Evolutionary conservation across 2,888 invertebrate species (phyloP).

Genomic region (Apamea monoglypha): DNA sequence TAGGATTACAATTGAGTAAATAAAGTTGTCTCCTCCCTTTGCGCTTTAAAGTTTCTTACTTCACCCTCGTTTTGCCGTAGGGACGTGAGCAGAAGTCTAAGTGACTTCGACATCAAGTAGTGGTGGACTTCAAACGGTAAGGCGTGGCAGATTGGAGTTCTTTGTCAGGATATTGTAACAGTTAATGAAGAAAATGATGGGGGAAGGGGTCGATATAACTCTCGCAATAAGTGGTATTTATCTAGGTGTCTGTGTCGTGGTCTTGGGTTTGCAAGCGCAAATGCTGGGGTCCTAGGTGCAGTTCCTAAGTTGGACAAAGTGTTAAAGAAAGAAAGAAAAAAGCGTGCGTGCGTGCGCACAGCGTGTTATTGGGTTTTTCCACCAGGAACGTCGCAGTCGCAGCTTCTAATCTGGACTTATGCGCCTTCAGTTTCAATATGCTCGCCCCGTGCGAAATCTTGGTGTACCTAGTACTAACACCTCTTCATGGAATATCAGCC

Average conservation of each 20-base stretch:
- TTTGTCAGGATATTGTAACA: not conserved
- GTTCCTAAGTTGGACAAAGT: not conserved
- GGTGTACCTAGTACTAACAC: not conserved
- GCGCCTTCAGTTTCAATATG: not conserved
- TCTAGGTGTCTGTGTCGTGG: not conserved
- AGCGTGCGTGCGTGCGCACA: too few species aligned
- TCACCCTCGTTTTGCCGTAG: conserved; percentile 53
- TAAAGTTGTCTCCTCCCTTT: conserved; percentile 46
- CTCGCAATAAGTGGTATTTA: not conserved
- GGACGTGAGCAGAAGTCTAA: conserved; percentile 59
- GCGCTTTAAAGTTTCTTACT: conserved; percentile 53
- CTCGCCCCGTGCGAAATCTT: not conserved
- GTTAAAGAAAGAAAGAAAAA: too few species aligned
- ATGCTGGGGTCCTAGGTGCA: not conserved
- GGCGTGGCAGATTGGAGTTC: conserved; percentile 27
- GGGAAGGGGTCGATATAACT: too few species aligned
- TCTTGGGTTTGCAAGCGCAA: not conserved
- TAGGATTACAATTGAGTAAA: conserved; percentile 61
- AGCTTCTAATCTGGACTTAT: not conserved
- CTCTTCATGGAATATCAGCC: too few species aligned
- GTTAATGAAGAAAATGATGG: not conserved
- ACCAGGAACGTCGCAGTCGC: not conserved
- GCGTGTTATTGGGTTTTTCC: too few species aligned
- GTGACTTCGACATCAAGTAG: conserved; percentile 27
- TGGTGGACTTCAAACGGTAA: conserved; percentile 22